A percentile compares a stretch with the other conserved stretches of the same genome.
Evolutionary conservation across 2,113 vertebrate genomes (phyloP).

Genomic region (Vireo altiloquus): DNA sequence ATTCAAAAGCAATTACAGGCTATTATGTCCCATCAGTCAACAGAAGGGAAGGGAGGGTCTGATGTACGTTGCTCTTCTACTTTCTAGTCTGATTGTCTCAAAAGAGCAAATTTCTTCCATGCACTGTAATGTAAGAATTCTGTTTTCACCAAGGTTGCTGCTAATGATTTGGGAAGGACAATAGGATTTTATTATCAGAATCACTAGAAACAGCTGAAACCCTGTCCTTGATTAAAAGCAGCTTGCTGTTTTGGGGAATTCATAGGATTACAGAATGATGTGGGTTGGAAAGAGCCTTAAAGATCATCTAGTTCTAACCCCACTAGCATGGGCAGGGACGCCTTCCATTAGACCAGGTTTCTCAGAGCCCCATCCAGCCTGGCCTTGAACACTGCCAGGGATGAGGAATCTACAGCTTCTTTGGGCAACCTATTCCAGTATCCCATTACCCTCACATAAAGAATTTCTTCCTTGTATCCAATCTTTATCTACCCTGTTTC

Average conservation of each 20-base stretch:
- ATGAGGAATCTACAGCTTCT: not conserved
- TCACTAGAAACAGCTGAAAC: not conserved
- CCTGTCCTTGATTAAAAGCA: not conserved
- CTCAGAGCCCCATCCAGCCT: not conserved
- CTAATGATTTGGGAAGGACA: not conserved
- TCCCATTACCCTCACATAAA: not conserved
- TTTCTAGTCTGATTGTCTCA: not conserved
- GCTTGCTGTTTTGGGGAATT: not conserved
- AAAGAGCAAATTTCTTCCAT: not conserved
- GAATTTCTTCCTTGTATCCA: not conserved
- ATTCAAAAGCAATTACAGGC: not conserved
- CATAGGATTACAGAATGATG: not conserved
- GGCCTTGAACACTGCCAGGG: not conserved
- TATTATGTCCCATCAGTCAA: not conserved
- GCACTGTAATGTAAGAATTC: not conserved
- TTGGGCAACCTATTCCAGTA: not conserved
- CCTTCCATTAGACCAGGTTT: not conserved
- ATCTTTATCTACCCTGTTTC: not conserved
- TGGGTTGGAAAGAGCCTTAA: not conserved
- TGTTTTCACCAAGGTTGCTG: not conserved
- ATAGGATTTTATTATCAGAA: not conserved
- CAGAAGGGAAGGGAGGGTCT: not conserved
- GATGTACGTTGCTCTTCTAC: not conserved
- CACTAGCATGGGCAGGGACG: not conserved
- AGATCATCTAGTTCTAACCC: not conserved